Evolutionary conservation across 2,888 invertebrate genomes (phyloP).

Genomic region (Laothoe populi): DNA sequence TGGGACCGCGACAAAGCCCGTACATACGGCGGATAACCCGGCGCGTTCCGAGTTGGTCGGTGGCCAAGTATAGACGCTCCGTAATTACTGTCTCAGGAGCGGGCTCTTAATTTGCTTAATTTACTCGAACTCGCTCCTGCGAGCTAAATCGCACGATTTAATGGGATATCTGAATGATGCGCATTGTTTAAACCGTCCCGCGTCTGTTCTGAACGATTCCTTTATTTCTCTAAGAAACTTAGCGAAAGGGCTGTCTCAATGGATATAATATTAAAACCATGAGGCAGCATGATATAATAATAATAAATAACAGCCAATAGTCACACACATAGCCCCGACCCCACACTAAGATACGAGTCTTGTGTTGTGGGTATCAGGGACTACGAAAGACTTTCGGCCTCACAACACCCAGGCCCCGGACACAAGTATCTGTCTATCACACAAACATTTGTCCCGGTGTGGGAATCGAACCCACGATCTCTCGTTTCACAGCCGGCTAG

Average conservation of each 20-base stretch:
- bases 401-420: no score
- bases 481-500: no score
- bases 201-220: conserved; percentile 62
- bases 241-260: conserved; percentile 20
- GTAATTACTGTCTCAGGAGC: conserved; percentile 80
- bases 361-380: no score
- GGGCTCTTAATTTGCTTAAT: conserved; percentile 82
- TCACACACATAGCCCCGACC: no score
- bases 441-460: no score
- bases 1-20: conserved; percentile 28
- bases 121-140: conserved; percentile 68
- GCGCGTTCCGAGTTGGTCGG: conserved; percentile 57
- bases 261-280: not conserved
- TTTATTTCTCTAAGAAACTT: conserved; percentile 39
- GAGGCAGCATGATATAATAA: not conserved
- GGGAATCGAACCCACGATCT: no score
- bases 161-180: conserved; percentile 78
- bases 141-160: conserved; percentile 77
- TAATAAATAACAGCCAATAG: no score
- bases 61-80: conserved; percentile 74
- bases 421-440: no score
- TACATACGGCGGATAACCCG: conserved; percentile 46
- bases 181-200: conserved; percentile 75
- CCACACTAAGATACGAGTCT: no score
- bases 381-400: no score